Percentiles rank a stretch among this genome's conserved stretches.
These are phyloP conservation scores for Betta splendens DNA, from an alignment of 2,797 vertebrate genomes.

Conservation along the genomic window DNA sequence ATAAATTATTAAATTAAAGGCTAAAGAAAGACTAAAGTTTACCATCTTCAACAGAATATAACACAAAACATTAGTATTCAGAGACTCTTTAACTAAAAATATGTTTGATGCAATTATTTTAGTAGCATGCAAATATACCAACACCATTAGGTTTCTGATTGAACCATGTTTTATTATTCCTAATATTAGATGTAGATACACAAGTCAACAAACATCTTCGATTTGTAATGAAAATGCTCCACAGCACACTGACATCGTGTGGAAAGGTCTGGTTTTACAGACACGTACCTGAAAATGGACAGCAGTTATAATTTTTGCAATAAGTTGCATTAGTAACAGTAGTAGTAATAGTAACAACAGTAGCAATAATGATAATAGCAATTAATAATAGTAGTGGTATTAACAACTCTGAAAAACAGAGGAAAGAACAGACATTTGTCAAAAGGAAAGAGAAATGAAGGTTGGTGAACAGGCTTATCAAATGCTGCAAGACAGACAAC, in stretches of 20 bases:
- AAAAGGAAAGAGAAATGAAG: conserved; percentile 73
- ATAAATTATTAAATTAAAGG: too few relatives aligned
- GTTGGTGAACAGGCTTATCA: conserved; percentile 70
- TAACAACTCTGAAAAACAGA: conserved; percentile 80
- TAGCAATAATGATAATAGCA: conserved; percentile 81
- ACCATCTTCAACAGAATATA: too few relatives aligned
- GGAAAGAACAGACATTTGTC: conserved; percentile 77
- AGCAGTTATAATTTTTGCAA: conserved; percentile 82
- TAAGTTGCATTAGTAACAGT: conserved; percentile 83
- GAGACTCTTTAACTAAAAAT: too few relatives aligned
- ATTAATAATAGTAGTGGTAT: conserved; percentile 81
- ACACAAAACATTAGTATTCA: too few relatives aligned
- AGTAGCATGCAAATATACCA: background rate
- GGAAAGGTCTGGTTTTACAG: conserved; percentile 83
- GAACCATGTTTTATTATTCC: conserved; percentile 86
- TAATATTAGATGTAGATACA: conserved; percentile 86
- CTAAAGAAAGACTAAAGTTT: too few relatives aligned
- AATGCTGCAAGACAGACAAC: conserved; percentile 76
- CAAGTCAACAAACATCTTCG: conserved; percentile 84
- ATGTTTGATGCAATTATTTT: background rate
- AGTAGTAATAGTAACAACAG: conserved; percentile 82
- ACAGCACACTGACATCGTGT: conserved; percentile 86
- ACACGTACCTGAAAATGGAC: conserved; percentile 84
- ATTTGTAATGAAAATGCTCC: conserved; percentile 85
- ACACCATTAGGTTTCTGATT: conserved; percentile 59